phyloP scores from a whole-genome alignment of 2,888 invertebrate species.

The Argyresthia goedartella region DNA sequence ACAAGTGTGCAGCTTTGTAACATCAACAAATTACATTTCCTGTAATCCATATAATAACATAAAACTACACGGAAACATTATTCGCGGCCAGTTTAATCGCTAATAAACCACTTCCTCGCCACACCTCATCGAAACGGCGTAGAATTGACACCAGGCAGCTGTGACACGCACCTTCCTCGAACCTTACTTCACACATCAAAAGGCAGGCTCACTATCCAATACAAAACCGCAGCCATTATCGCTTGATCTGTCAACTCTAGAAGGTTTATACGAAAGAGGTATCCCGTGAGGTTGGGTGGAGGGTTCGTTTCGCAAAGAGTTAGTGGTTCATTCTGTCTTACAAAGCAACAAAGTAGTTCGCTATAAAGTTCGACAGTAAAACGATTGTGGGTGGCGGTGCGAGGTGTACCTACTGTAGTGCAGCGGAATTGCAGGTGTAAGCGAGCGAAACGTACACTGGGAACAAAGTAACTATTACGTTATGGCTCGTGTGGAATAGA shows the following conservation, averaged over 20 bases:
- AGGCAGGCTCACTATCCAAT: not conserved
- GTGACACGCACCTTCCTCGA: slow-evolving; percentile 7
- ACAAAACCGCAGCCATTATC: not conserved
- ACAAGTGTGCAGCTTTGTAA: no score
- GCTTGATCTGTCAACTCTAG: not conserved
- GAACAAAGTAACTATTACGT: not conserved
- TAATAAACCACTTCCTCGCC: not conserved
- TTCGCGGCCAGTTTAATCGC: not conserved
- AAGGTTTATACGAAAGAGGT: not conserved
- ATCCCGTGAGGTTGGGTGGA: not conserved
- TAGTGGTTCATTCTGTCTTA: slow-evolving; percentile 10
- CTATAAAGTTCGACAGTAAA: slow-evolving; percentile 15
- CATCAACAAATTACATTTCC: no score
- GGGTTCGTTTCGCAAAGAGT: not conserved
- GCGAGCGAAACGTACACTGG: not conserved
- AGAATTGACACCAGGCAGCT: slow-evolving; percentile 2
- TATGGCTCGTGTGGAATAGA: no score
- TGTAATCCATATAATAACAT: no score
- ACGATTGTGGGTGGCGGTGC: slow-evolving; percentile 8
- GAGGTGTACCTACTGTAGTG: slow-evolving; percentile 4
- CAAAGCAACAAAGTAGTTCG: slow-evolving; percentile 33
- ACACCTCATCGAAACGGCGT: slow-evolving; percentile 3
- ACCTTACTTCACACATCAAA: slow-evolving; percentile 6
- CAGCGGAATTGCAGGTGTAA: slow-evolving; percentile 5
- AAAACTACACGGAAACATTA: not conserved